Base-by-base conservation (phyloP, 2,888 invertebrate species). In the Lycaena phlaeas region DNA sequence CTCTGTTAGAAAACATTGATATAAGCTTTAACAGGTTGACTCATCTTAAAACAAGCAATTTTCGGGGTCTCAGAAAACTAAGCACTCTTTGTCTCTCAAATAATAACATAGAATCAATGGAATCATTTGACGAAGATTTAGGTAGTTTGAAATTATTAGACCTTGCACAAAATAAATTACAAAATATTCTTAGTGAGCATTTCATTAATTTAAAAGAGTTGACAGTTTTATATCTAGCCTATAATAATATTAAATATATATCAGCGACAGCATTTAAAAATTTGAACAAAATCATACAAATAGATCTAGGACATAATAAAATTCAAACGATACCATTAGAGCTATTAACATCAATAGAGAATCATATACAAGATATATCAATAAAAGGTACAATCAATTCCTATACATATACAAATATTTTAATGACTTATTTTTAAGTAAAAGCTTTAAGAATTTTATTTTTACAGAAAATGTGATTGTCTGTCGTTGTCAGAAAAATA, bases 401-500 rank as follows among this genome's bases (percentile, higher is more conserved):
- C 12, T 31, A n/a, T n/a, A 18, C 4, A 6, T 38, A 29, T 31
- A 17, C 15, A 40, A 15, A 37, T 25, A 38, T 18, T 18, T 25
- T 14, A 4, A 3, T 3, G 15, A 17, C 15, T n/a, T 14, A n/a
- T 27, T 27, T 9, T 31, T 14, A 29, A 18, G 10, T 9, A 26
- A 14, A 15, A 42, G 11, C n/a, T 11, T 27, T 30, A 18, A 39
- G n/a, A n/a, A n/a, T n/a, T n/a, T n/a, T n/a, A n/a, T n/a, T n/a
- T 7, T 79, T 76, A 31, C 87, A 94, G 95, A 92, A 65, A 96
- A 96, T 78, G 92, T 95, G 15, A 87, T 96, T 62, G 88, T 92
- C 60, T 97, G 96, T 78, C 92, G 90, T 63, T 97, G 96, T 72
- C 93, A 95, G 67, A 92, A 93, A 56, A 93, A 94, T 68, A 94